Percentiles rank a stretch among this genome's conserved stretches.
Evolutionary conservation across 2,888 invertebrate species (phyloP).

Genomic region (Cephus rjabovi): DNA sequence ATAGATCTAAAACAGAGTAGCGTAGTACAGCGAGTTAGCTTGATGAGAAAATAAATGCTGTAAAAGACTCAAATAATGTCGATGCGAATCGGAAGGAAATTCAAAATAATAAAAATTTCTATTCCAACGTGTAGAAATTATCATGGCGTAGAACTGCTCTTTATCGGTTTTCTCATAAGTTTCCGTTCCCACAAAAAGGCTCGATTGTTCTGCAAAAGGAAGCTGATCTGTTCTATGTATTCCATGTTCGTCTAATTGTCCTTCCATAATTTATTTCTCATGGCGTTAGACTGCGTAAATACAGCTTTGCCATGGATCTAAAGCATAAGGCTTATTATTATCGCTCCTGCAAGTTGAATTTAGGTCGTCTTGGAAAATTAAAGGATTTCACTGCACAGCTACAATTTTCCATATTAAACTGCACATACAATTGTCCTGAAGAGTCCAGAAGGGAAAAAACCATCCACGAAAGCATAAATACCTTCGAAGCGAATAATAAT

Average conservation of each 20-base stretch:
- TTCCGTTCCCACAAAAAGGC: constrained; percentile 17
- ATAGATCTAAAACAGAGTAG: background rate
- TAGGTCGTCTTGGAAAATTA: background rate
- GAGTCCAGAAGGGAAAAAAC: too few species aligned
- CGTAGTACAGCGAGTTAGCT: background rate
- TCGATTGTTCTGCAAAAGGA: constrained; percentile 16
- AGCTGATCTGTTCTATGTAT: background rate
- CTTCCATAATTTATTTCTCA: background rate
- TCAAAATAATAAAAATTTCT: background rate
- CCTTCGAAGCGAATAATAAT: too few species aligned
- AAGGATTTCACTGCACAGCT: background rate
- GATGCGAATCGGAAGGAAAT: background rate
- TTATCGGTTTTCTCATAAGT: constrained; percentile 12
- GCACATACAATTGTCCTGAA: too few species aligned
- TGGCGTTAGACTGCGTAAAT: background rate
- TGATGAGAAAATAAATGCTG: background rate
- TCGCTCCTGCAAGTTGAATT: background rate
- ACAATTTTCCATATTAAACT: background rate
- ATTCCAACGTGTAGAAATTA: background rate
- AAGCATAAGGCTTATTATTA: background rate
- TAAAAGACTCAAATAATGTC: background rate
- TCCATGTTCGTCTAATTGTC: background rate
- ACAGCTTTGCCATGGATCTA: background rate
- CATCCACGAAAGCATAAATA: too few species aligned
- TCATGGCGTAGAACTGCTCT: background rate